Evolutionary conservation across 53 echinoderm and acorn worm genomes (phyloP).

Genomic region (Luidia sarsii): DNA sequence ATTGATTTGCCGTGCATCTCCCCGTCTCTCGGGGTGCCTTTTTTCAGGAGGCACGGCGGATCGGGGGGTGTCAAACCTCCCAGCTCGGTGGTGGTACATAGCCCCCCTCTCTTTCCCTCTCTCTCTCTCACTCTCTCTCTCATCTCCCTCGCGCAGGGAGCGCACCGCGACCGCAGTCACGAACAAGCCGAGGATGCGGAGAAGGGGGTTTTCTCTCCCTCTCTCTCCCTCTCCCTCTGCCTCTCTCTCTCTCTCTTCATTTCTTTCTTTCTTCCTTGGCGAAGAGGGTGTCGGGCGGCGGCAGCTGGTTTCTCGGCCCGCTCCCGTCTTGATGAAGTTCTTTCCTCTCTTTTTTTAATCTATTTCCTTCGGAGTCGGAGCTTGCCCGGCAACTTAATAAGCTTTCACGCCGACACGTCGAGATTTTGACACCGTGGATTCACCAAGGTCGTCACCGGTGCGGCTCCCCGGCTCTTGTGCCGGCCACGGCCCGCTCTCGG

Average conservation of each 20-base stretch:
- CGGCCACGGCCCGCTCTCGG: too few relatives aligned
- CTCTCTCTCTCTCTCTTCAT: too few relatives aligned
- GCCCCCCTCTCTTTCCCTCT: slow-evolving; percentile 42
- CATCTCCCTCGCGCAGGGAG: too few relatives aligned
- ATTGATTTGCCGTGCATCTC: slow-evolving; percentile 35
- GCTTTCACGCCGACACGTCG: slow-evolving; percentile 61
- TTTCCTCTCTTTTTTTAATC: too few relatives aligned
- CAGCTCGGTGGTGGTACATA: slow-evolving; percentile 42
- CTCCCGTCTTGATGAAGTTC: slow-evolving; percentile 58
- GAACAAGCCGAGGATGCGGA: slow-evolving; percentile 31
- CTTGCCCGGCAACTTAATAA: slow-evolving; percentile 54
- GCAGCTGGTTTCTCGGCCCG: slow-evolving; percentile 52
- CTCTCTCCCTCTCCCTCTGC: too few relatives aligned
- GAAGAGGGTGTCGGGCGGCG: slow-evolving; percentile 48
- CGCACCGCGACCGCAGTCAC: slow-evolving; percentile 18
- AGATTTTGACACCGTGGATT: slow-evolving; percentile 49
- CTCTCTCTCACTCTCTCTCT: too few relatives aligned
- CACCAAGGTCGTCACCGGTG: slow-evolving; percentile 45
- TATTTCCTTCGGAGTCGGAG: slow-evolving; percentile 38
- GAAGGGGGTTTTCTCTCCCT: too few relatives aligned
- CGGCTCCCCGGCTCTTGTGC: slow-evolving; percentile 1
- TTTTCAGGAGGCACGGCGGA: slow-evolving; percentile 13
- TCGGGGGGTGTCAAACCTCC: slow-evolving; percentile 54
- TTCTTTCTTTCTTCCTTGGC: too few relatives aligned
- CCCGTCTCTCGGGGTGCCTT: slow-evolving; percentile 31